phyloP scores from a whole-genome alignment of 2,113 vertebrate genomes.

The Nibea albiflora region DNA sequence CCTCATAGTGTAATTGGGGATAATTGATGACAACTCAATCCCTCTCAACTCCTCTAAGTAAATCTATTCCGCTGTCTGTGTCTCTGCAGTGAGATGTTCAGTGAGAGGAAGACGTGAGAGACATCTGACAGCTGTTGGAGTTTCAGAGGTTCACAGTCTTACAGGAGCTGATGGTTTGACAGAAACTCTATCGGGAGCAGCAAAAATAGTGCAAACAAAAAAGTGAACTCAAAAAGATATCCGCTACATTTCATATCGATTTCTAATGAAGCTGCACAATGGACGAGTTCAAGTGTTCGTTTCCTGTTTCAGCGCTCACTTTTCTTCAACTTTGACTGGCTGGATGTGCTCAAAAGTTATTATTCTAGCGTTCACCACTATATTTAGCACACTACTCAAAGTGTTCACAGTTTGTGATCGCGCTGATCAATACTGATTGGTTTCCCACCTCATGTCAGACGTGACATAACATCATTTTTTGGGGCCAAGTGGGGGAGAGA shows the following conservation, averaged over 20 bases:
- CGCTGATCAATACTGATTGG: background rate
- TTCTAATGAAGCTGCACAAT: background rate
- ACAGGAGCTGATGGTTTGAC: background rate
- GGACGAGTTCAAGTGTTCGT: background rate
- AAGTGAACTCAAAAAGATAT: background rate
- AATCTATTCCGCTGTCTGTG: slow-evolving; percentile 1
- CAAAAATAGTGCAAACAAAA: background rate
- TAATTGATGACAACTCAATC: slow-evolving; percentile 29
- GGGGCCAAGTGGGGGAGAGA: background rate
- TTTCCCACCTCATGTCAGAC: background rate
- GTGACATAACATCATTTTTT: background rate
- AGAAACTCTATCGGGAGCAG: background rate
- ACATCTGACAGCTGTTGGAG: background rate
- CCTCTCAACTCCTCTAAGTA: background rate
- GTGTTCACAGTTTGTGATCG: background rate
- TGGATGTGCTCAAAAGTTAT: background rate
- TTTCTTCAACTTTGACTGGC: background rate
- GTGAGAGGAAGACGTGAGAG: background rate
- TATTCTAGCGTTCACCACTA: background rate
- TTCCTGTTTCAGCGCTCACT: background rate
- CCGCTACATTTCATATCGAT: background rate
- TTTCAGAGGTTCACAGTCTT: background rate
- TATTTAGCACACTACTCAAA: background rate
- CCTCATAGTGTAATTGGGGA: slow-evolving; percentile 21
- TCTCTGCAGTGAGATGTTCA: background rate